phyloP scores from a whole-genome alignment of 2,113 vertebrate genomes.

The Dipodomys ordii region DNA sequence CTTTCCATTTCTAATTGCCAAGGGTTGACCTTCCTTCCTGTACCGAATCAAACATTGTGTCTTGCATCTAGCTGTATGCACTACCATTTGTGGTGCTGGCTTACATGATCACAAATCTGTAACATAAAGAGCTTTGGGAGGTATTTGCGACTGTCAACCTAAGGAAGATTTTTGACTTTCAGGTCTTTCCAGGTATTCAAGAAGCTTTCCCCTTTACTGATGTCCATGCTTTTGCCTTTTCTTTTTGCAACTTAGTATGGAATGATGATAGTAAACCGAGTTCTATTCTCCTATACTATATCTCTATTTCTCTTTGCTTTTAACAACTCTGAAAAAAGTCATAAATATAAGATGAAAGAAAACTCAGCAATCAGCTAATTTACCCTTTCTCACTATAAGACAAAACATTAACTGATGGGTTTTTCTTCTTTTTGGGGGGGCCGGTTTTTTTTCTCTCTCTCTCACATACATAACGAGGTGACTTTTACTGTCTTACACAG shows the following conservation, averaged over 20 bases:
- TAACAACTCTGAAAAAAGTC: slow-evolving; percentile 8
- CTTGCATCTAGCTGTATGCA: not conserved
- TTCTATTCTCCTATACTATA: not conserved
- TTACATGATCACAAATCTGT: not conserved
- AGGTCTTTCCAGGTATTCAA: not conserved
- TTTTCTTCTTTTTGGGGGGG: not conserved
- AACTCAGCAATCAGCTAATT: slow-evolving; percentile 18
- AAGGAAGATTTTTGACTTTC: not conserved
- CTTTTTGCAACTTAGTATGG: not conserved
- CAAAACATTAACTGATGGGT: not conserved
- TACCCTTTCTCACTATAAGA: not conserved
- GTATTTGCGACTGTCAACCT: not conserved
- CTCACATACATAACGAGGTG: not conserved
- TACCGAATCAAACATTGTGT: not conserved
- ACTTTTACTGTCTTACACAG: not conserved
- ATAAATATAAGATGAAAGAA: slow-evolving; percentile 30
- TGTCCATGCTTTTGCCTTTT: not conserved
- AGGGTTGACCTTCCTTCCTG: not conserved
- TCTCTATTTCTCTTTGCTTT: slow-evolving; percentile 43
- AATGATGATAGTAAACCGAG: not conserved
- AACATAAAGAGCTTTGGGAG: not conserved
- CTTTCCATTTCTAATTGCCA: slow-evolving; percentile 6
- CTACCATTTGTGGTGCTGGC: not conserved
- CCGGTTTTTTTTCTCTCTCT: too few species aligned
- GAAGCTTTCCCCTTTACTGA: not conserved